Base-by-base conservation (phyloP, 2,888 invertebrate genomes). In the Thera britannica region DNA sequence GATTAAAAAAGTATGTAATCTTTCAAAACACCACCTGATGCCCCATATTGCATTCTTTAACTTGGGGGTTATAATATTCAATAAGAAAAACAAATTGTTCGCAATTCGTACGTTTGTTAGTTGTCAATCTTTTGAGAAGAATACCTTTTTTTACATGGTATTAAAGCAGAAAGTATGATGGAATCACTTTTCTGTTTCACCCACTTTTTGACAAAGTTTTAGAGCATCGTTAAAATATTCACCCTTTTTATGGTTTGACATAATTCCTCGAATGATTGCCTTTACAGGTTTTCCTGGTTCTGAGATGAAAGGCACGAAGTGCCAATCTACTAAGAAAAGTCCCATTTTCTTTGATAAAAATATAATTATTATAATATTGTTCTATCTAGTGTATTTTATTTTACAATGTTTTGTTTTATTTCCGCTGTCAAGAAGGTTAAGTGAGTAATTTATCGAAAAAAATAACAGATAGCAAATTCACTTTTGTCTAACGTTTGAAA, bases 331-430 rank as follows among this genome's bases (percentile, higher is more conserved):
- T 12, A 4, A 23, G 1, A 46, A 46, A 36, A 54, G 34, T 6
- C 52, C 11, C 12, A 11, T 54, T 65, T 58, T 46, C 7, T 64
- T 58, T 52, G 35, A 35, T 44, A 64, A 64, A 58, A 52, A 64
- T 23, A 12, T 49, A 63, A 58, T 52, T 58, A 64, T 62, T 34
- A 61, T 35, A 35, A 61, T 35, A 35, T 35, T 35, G 58, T 54
- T 54, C 35, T 65, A 35, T 35, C 48, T 23, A 41, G n/a, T 35
- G 5, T 35, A 55, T 62, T 58, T 34, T 11, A 49, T 11, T 48
- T 41, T 58, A 46, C 44, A 62, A 34, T 55, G 58, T 62, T 58
- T 2, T 49, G 41, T 54, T 38, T 62, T 23, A 23, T 67, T 62
- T 34, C 3, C 41, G 3, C 12, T 11, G 54, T 57, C 49, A 49